Evolutionary conservation across 1,140 invertebrate genomes (phyloP).

Genomic region (Piezodorus guildinii): DNA sequence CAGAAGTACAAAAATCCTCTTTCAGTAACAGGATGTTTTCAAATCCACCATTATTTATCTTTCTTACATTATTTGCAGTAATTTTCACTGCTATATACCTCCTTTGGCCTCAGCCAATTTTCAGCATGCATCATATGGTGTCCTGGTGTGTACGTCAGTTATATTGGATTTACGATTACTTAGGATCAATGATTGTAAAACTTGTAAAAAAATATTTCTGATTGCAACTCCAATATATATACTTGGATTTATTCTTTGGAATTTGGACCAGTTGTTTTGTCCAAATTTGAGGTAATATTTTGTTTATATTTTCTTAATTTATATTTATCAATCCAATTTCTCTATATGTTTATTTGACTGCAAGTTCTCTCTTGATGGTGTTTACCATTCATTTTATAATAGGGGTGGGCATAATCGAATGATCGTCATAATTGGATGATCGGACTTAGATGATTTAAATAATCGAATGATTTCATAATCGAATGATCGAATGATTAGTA

Average conservation of each 20-base stretch:
- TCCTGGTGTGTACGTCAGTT: constrained; percentile 27
- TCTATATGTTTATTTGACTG: no score
- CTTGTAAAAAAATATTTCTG: constrained; percentile 27
- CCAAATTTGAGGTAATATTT: constrained; percentile 20
- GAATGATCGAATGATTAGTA: no score
- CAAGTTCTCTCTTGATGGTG: no score
- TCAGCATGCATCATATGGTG: constrained; percentile 28
- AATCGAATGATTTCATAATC: no score
- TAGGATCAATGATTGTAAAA: constrained; percentile 24
- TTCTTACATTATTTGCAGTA: constrained; percentile 21
- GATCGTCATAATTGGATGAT: no score
- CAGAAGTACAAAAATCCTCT: constrained; percentile 20
- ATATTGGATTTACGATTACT: constrained; percentile 27
- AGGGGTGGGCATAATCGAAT: no score
- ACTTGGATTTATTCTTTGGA: constrained; percentile 30
- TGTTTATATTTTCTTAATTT: neutral
- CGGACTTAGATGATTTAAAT: no score
- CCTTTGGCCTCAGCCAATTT: constrained; percentile 29
- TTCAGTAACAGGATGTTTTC: constrained; percentile 21
- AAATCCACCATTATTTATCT: constrained; percentile 25
- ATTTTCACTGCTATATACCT: constrained; percentile 29
- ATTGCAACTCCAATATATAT: constrained; percentile 27
- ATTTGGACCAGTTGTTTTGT: constrained; percentile 30
- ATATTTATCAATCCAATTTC: no score
- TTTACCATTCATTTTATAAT: no score